A percentile compares a stretch with the other conserved stretches of the same genome.
Conservation (phyloP, 2,113 vertebrate species). For the Eonycteris spelaea region DNA sequence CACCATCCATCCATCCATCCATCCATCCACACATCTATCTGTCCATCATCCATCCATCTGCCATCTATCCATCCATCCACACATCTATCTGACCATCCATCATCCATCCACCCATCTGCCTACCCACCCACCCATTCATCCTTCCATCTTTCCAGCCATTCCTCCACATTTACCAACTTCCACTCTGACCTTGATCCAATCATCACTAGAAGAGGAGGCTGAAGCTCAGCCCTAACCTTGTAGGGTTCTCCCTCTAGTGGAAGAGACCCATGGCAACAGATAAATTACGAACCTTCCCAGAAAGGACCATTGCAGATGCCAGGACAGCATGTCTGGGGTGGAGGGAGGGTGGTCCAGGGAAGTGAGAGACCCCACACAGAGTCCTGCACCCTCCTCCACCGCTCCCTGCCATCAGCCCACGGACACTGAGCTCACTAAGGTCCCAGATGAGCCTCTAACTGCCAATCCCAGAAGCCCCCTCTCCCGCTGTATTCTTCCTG, state of each 20-base stretch:
- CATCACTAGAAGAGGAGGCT: background rate
- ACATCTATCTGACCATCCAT: accelerated
- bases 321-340: background rate
- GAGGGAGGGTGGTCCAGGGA: background rate
- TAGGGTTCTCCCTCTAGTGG: background rate
- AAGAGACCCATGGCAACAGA: background rate
- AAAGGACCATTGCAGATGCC: background rate
- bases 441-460: background rate
- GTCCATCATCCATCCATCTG: accelerated
- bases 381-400: background rate
- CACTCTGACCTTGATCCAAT: background rate
- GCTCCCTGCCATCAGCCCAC: background rate
- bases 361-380: background rate
- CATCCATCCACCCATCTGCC: background rate
- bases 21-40: accelerated
- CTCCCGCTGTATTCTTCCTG: background rate
- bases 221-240: too few species aligned
- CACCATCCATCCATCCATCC: accelerated
- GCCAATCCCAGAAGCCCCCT: background rate
- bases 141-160: background rate
- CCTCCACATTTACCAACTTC: background rate
- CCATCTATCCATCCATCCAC: background rate
- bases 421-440: background rate
- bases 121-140: background rate
- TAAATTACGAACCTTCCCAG: background rate